These are phyloP conservation scores for Syngnathus typhle DNA, from an alignment of 2,113 vertebrate species.

Conservation along the genomic window DNA sequence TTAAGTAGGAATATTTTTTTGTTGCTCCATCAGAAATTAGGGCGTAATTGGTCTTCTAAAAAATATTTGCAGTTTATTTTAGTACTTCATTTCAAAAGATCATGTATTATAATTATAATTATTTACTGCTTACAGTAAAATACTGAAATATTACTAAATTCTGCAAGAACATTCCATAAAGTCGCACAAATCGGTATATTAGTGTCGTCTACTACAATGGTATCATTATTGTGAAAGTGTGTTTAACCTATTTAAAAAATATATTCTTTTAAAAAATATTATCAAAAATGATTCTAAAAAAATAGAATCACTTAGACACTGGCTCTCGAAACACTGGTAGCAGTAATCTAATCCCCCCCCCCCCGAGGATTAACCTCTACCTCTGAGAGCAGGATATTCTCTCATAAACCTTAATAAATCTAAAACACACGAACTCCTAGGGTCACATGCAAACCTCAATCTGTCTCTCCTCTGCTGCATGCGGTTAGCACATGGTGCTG, in stretches of 20 bases:
- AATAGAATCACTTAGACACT: conserved; percentile 16
- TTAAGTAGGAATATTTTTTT: too few relatives aligned
- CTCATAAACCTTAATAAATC: conserved; percentile 61
- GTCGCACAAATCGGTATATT: neutral
- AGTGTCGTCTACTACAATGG: neutral
- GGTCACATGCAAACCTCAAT: conserved; percentile 54
- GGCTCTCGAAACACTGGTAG: conserved; percentile 26
- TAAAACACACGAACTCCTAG: conserved; percentile 49
- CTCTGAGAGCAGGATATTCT: conserved; percentile 55
- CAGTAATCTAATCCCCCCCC: conserved; percentile 53
- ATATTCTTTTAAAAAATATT: neutral
- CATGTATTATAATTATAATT: too few relatives aligned
- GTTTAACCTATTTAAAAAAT: conserved; percentile 12
- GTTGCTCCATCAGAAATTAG: too few relatives aligned
- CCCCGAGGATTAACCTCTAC: conserved; percentile 56
- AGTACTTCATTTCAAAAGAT: too few relatives aligned
- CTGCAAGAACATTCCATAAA: too few relatives aligned
- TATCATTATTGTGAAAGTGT: neutral
- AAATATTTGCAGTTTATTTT: too few relatives aligned
- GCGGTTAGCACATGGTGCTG: neutral
- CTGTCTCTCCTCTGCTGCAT: conserved; percentile 29
- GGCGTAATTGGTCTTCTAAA: too few relatives aligned
- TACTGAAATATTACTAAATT: too few relatives aligned
- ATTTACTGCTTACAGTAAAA: too few relatives aligned
- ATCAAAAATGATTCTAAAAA: too few relatives aligned